These are phyloP conservation scores for Antitype chi DNA, from an alignment of 2,888 invertebrate genomes.

Conservation along the genomic window DNA sequence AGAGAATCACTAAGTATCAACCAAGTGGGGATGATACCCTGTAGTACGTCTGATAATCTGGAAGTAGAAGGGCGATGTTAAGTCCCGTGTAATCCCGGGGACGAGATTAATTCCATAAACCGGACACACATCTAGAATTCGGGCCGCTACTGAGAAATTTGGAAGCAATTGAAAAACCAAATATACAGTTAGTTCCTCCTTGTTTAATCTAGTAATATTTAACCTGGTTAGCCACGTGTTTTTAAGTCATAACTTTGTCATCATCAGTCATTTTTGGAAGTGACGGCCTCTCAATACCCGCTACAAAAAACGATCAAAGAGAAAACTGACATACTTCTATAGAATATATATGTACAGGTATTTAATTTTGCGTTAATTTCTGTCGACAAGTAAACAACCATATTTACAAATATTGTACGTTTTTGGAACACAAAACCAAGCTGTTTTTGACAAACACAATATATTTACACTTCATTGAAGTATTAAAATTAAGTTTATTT, in stretches of 20 bases:
- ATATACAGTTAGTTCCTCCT: background rate
- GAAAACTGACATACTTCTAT: background rate
- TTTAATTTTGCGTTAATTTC: background rate
- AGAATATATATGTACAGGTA: background rate
- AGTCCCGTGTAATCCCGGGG: background rate
- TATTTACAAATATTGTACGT: no score
- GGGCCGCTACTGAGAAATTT: background rate
- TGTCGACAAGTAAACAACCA: no score
- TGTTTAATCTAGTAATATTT: no score
- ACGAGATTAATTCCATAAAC: background rate
- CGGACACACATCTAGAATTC: background rate
- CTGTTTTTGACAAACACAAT: background rate
- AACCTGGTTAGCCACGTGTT: background rate
- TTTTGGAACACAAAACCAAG: background rate
- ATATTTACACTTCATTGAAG: constrained; percentile 20
- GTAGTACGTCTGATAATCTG: background rate
- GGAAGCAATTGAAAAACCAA: background rate
- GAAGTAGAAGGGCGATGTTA: background rate
- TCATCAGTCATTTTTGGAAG: no score
- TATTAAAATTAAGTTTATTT: constrained; percentile 20
- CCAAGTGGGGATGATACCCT: background rate
- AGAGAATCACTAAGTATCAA: background rate
- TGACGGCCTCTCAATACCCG: background rate
- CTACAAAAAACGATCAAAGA: background rate
- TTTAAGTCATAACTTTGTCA: background rate